phyloP scores from a whole-genome alignment of 2,888 invertebrate species.

The Drosophila siamana region DNA sequence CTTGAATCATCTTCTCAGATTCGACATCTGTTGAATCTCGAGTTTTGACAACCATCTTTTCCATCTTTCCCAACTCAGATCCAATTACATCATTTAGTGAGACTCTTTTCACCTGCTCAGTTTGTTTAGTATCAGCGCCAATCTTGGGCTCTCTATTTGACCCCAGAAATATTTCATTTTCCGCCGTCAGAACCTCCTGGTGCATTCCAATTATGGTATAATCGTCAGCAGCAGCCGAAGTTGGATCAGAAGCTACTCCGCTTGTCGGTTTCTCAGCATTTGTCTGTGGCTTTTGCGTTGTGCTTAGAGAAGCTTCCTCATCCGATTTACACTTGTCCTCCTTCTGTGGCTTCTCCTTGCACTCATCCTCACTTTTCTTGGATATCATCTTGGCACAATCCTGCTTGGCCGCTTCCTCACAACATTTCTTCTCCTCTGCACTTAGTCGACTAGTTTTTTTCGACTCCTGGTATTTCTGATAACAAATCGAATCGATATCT shows the following conservation, averaged over 20 bases:
- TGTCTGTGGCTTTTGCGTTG: background rate
- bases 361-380: background rate
- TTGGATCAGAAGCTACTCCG: background rate
- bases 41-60: too few species aligned
- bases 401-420: background rate
- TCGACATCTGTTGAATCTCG: background rate
- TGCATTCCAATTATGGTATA: constrained; percentile 15
- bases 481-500: background rate
- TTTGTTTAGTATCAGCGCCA: background rate
- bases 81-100: too few species aligned
- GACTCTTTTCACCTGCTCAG: background rate
- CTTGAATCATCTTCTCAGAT: too few species aligned
- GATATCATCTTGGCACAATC: background rate
- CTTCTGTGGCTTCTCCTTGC: constrained; percentile 2
- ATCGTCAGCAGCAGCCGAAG: background rate
- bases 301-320: constrained; percentile 1
- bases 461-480: constrained; percentile 1
- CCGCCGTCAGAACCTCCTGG: constrained; percentile 10
- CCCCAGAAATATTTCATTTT: constrained; percentile 5
- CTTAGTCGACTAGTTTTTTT: background rate
- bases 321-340: constrained; percentile 1
- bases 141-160: background rate
- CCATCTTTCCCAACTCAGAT: too few species aligned
- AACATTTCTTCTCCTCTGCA: constrained; percentile 1
- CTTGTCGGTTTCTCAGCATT: background rate